Evolutionary conservation across 2,888 invertebrate species (phyloP).

Genomic region (Chloromyia formosa): DNA sequence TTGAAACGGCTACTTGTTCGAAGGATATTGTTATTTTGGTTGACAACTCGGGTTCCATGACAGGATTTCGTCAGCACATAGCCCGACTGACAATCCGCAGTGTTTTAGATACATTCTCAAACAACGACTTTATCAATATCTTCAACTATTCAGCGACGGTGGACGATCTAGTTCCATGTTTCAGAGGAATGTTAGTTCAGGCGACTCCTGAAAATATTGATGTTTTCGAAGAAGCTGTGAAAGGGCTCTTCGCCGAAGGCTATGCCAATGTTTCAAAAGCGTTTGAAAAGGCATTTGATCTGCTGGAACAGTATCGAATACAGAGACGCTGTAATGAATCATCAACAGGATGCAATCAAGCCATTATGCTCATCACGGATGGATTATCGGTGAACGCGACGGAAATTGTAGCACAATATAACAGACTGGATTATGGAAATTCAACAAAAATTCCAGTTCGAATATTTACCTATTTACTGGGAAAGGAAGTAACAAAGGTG

Average conservation of each 20-base stretch:
- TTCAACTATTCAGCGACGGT: constrained; percentile 80
- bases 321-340: constrained; percentile 67
- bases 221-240: constrained; percentile 76
- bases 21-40: constrained; percentile 96
- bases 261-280: constrained; percentile 87
- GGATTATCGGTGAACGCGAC: constrained; percentile 89
- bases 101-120: constrained; percentile 93
- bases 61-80: constrained; percentile 78
- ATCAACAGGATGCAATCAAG: constrained; percentile 84
- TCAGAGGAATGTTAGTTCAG: constrained; percentile 83
- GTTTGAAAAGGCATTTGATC: constrained; percentile 82
- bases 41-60: constrained; percentile 97
- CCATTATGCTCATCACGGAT: constrained; percentile 96
- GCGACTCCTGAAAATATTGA: constrained; percentile 86
- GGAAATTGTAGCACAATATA: constrained; percentile 83
- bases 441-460: constrained; percentile 83
- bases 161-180: constrained; percentile 83
- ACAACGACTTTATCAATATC: constrained; percentile 97
- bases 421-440: constrained; percentile 71
- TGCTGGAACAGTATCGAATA: constrained; percentile 73
- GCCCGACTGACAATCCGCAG: constrained; percentile 88
- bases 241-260: constrained; percentile 70
- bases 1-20: constrained; percentile 96
- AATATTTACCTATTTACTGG: constrained; percentile 95
- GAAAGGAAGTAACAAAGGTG: constrained; percentile 91